Base-by-base conservation (phyloP, 2,113 vertebrate species). In the Indri indri region DNA sequence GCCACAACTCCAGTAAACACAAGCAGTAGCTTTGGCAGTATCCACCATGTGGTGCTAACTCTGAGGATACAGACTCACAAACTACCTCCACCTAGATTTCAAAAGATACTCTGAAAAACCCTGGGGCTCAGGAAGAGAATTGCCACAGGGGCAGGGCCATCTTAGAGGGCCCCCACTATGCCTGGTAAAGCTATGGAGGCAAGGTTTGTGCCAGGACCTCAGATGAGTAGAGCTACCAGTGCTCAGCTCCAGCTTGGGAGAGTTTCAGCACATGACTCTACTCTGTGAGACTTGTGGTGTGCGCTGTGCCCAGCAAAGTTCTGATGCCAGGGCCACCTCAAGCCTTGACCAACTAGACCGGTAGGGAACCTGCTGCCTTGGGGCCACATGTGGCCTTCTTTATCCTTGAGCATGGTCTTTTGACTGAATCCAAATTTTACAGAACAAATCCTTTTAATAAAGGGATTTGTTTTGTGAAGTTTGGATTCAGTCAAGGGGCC, bases 101-200 rank as follows among this genome's bases (percentile, higher is more conserved):
- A 83, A 45, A 86, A 9, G 4, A 57, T 45, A 10, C 50, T 18
- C n/a, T 32, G 20, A 23, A 68, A 25, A 52, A 3, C n/a, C 14
- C 8, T 34, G 47, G 23, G 32, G 14, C 5, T 14, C 16, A 59
- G 11, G 5, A 8, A 77, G 7, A 50, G 42, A 37, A 50, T 2
- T 77, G 20, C 59, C 25, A 27, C 3, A n/a, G 20, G 13, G 2
- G 10, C 59, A 61, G 59, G 32, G 0, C 3, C 42, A 65, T 37
- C 71, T 11, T 8, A 23, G 34, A 47, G 57, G 34, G 12, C 6
- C 3, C 14, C 8, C 20, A 1, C 42, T 27, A 22, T n/a, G 27
- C 7, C 3, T 30, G 20, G 18, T 8, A 14, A 8, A 17, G 4
- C 25, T 23, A 3, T 22, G 16, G 23, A 4, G 14, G 30, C 40